Conservation (phyloP, 2,888 invertebrate species). For the Lobophora halterata region DNA sequence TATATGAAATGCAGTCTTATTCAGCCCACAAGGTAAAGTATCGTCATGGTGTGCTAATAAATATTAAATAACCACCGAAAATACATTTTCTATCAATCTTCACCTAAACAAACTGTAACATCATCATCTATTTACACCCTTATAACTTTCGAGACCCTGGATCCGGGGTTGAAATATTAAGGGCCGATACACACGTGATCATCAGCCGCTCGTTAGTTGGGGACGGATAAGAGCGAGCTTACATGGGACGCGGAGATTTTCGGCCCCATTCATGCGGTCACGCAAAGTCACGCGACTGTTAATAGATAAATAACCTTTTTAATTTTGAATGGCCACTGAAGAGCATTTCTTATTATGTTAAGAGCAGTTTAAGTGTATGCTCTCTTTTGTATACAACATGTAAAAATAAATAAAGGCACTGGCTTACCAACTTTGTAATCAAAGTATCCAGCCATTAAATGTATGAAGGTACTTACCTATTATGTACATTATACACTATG, state of each 20-base stretch:
- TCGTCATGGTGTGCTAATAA: too few species aligned
- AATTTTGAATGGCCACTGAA: too few species aligned
- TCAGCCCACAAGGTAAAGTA: too few species aligned
- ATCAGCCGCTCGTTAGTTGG: conserved; percentile 32
- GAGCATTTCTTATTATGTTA: too few species aligned
- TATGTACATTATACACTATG: too few species aligned
- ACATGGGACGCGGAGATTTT: conserved; percentile 22
- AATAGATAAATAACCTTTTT: not conserved
- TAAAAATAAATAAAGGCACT: too few species aligned
- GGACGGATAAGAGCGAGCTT: conserved; percentile 28
- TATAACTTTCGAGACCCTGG: conserved; percentile 8
- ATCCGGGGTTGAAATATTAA: conserved; percentile 18
- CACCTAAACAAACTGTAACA: conserved; percentile 13
- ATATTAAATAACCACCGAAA: conserved; percentile 11
- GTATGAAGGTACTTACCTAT: too few species aligned
- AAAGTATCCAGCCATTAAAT: too few species aligned
- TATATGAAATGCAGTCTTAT: too few species aligned
- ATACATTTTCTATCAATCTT: conserved; percentile 15
- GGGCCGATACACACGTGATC: conserved; percentile 26
- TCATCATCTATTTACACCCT: conserved; percentile 21
- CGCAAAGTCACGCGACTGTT: conserved; percentile 30
- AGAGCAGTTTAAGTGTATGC: too few species aligned
- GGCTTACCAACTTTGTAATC: too few species aligned
- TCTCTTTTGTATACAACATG: too few species aligned
- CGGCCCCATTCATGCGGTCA: conserved; percentile 37